These are phyloP conservation scores for Diplodus sargus DNA, from an alignment of 2,797 vertebrate species.

Conservation along the genomic window DNA sequence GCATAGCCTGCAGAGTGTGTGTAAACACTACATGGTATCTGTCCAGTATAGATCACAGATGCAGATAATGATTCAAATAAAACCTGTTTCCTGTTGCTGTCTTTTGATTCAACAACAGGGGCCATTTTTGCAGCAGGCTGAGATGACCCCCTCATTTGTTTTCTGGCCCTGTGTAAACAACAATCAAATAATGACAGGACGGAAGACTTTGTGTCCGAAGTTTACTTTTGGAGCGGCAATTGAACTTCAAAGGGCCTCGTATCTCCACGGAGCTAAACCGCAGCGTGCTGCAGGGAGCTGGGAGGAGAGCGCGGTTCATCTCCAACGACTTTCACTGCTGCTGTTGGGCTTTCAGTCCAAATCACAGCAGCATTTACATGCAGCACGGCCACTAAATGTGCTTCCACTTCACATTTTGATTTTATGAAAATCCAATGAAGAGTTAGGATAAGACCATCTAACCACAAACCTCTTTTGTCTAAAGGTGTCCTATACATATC, in stretches of 20 bases:
- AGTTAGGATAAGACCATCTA: background rate
- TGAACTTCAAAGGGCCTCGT: slow-evolving; percentile 78
- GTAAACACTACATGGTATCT: slow-evolving; percentile 57
- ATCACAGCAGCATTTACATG: background rate
- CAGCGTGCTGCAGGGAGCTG: slow-evolving; percentile 15
- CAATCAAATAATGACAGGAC: slow-evolving; percentile 83
- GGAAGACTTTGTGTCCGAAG: slow-evolving; percentile 82
- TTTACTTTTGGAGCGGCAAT: slow-evolving; percentile 78
- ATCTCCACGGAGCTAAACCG: slow-evolving; percentile 47
- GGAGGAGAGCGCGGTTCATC: slow-evolving; percentile 40
- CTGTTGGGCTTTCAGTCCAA: slow-evolving; percentile 2
- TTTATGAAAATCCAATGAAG: background rate
- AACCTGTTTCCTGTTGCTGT: slow-evolving; percentile 66
- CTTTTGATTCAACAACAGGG: slow-evolving; percentile 58
- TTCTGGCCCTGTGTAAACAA: slow-evolving; percentile 79
- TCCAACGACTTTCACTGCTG: slow-evolving; percentile 25
- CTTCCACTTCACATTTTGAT: background rate
- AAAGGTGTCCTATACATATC: background rate
- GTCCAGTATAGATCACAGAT: slow-evolving; percentile 57
- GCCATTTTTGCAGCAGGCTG: slow-evolving; percentile 46
- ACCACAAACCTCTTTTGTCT: background rate
- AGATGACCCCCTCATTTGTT: slow-evolving; percentile 78
- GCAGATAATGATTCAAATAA: slow-evolving; percentile 68
- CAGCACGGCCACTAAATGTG: background rate
- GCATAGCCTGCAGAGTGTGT: slow-evolving; percentile 24